Conservation (phyloP, 2,888 invertebrate species). For the Deilephila elpenor region DNA sequence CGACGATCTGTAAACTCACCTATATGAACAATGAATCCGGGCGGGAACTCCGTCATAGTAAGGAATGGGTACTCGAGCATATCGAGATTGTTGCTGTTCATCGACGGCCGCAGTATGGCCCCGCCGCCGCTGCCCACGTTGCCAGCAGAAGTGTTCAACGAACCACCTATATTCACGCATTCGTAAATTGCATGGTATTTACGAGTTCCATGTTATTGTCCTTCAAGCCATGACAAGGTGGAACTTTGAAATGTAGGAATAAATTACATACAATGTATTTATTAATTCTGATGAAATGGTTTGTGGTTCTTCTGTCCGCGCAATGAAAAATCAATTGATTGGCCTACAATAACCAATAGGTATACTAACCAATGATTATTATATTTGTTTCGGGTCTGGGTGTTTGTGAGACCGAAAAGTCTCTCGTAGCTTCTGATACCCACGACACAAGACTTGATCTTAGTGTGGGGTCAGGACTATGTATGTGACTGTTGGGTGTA, state of each 20-base stretch:
- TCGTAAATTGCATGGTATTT: no score
- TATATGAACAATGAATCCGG: slow-evolving; percentile 94
- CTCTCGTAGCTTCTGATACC: no score
- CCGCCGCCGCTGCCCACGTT: slow-evolving; percentile 84
- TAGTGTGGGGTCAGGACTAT: no score
- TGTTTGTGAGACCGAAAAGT: no score
- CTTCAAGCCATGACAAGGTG: neutral
- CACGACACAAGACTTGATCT: no score
- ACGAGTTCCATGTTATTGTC: neutral
- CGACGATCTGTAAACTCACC: slow-evolving; percentile 81
- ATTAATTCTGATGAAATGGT: no score
- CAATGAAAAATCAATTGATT: no score
- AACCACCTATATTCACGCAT: slow-evolving; percentile 86
- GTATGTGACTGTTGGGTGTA: no score
- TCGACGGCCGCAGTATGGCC: slow-evolving; percentile 86
- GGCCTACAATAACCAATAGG: no score
- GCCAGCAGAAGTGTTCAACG: slow-evolving; percentile 84
- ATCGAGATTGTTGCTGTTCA: slow-evolving; percentile 92
- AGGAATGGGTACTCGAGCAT: slow-evolving; percentile 98
- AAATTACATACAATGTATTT: neutral
- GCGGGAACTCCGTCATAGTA: slow-evolving; percentile 95
- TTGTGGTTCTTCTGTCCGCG: no score
- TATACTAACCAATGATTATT: no score
- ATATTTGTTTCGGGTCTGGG: no score
- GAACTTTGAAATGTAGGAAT: neutral